Evolutionary conservation across 2,113 vertebrate species (phyloP), one percentile per base, ranked within the genome.

Genomic region (Etheostoma cragini): DNA sequence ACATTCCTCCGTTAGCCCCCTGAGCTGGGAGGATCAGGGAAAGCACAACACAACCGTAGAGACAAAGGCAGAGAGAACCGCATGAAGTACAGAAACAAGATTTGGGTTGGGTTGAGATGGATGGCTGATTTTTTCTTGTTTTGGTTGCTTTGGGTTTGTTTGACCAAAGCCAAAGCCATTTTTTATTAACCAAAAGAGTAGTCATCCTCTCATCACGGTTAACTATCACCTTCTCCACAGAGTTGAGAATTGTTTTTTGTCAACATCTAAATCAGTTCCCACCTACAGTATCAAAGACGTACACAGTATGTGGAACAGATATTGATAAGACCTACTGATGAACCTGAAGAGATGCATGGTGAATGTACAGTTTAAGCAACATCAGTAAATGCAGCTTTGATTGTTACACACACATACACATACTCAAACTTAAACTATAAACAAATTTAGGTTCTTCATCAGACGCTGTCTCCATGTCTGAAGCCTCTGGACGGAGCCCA

Each of bases 1-100:
- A 84, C 86, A 88, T 89, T 91, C 89, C 87, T 87, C 49, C 72
- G 26, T 70, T 69, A 63, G 67, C 60, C 73, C 45, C 70, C 75
- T 76, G 77, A 87, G 81, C 33, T 12, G n/a, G 26, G 26, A 70
- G 82, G 87, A 83, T 91, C 85, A 86, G 72, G 22, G 68, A 89
- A 88, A 90, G 86, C 35, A 80, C 42, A 46, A 46, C 53, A 8
- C 21, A 11, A 49, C 30, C 2, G 35, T 2, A 21, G 49, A 76
- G 70, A 76, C 74, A 81, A 79, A 85, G 82, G 57, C 83, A 49
- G 33, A 66, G 4, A 74, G 45, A 54, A 21, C 30, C 8, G 33
- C 14, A 38, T 46, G 10, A 46, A n/a, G 17, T 11, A 33, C 56
- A 61, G 14, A n/a, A 19, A n/a, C 24, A 62, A 72, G 42, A 42